These are phyloP conservation scores for Teinopalpus imperialis DNA, from an alignment of 2,888 invertebrate genomes.

Conservation along the genomic window DNA sequence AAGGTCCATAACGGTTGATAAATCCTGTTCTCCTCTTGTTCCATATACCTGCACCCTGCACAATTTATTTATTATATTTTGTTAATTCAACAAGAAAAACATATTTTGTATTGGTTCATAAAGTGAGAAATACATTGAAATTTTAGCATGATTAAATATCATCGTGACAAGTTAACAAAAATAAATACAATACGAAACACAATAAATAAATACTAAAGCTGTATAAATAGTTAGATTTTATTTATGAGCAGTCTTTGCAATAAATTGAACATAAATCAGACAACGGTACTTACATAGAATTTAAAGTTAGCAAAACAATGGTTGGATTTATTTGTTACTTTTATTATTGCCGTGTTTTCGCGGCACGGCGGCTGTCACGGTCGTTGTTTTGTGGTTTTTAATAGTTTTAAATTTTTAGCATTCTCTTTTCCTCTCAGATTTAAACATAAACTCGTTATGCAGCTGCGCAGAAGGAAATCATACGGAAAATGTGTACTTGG, in stretches of 20 bases:
- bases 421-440: neutral
- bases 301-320: conserved; percentile 7
- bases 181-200: no score
- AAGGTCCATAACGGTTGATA: no score
- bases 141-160: no score
- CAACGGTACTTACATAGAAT: neutral
- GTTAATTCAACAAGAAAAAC: no score
- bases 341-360: conserved; percentile 2
- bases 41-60: no score
- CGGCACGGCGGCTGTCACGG: neutral
- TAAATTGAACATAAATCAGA: conserved; percentile 11
- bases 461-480: no score
- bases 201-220: neutral
- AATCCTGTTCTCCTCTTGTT: no score
- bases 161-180: no score
- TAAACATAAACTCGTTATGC: neutral
- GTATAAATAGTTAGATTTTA: neutral
- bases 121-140: no score
- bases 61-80: no score
- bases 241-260: neutral
- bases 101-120: no score
- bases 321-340: conserved; percentile 4
- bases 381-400: neutral
- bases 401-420: neutral
- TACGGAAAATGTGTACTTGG: no score